Evolutionary conservation across 2,888 invertebrate genomes (phyloP), one percentile per base, ranked within the genome.

Genomic region (Achlya flavicornis): DNA sequence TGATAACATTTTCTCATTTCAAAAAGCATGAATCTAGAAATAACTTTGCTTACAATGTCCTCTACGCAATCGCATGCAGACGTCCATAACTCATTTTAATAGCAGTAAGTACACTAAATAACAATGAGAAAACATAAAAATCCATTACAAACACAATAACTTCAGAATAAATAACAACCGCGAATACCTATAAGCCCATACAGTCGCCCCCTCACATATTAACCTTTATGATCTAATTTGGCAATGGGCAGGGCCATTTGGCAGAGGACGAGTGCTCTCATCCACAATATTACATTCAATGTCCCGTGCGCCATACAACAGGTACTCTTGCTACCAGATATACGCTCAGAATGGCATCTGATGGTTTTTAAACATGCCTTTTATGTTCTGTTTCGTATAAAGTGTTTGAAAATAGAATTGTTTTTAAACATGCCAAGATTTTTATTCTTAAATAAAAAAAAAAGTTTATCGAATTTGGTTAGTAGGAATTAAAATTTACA

Each of bases 221-320:
- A 90, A 91, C 91, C 91, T 91, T 89, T 88, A 91, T 81, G 88
- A 87, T 83, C 80, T 86, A 86, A 90, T 91, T 91, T 91, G 91
- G 91, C 91, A 88, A 71, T 71, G 80, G 69, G 57, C 62, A 67
- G 69, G 75, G 80, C 81, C 83, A 85, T 90, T 91, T 91, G 91
- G 91, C 91, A 90, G 77, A 69, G 76, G 63, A 68, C 64, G 65
- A 53, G 62, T 33, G 64, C 68, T 65, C 73, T 72, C 73, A 67
- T 75, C 76, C 76, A 73, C 78, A 74, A 73, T 78, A 79, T 80
- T 77, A 77, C 79, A 81, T 83, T 81, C 81, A 80, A 81, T 81
- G 80, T 76, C 71, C 74, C 75, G 72, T 73, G 60, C 73, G 16
- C 64, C 78, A 78, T 77, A 83, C 85, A 83, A 85, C 87, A 87